Evolutionary conservation across 2,113 vertebrate species (phyloP).

Genomic region (Micromys minutus): DNA sequence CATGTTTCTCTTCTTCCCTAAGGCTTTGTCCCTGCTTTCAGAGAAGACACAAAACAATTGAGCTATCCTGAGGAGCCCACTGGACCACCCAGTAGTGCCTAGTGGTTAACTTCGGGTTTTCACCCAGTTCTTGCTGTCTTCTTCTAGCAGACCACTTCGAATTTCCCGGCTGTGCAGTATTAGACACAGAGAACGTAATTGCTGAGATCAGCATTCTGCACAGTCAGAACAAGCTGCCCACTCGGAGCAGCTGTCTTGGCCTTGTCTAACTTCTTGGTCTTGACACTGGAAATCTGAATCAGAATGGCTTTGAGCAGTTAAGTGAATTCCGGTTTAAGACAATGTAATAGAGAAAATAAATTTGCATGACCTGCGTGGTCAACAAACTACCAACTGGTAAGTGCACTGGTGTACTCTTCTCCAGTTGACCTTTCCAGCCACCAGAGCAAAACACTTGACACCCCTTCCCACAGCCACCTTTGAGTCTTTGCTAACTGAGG

Average conservation of each 20-base stretch:
- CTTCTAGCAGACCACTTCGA: not conserved
- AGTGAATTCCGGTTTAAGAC: not conserved
- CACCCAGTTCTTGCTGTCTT: not conserved
- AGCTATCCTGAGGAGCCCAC: not conserved
- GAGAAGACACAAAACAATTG: not conserved
- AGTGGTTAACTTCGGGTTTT: not conserved
- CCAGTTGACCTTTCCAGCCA: not conserved
- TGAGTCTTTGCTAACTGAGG: not conserved
- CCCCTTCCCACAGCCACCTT: too few relatives aligned
- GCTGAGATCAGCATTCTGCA: not conserved
- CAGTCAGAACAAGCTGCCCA: not conserved
- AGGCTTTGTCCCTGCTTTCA: slow-evolving; percentile 23
- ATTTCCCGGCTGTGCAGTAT: not conserved
- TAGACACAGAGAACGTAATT: not conserved
- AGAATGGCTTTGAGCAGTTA: not conserved
- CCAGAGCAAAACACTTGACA: not conserved
- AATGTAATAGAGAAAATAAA: not conserved
- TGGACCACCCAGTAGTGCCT: not conserved
- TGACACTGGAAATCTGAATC: slow-evolving; percentile 4
- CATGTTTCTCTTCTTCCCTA: not conserved
- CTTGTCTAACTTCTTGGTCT: slow-evolving; percentile 15
- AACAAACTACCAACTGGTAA: not conserved
- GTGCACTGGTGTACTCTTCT: not conserved
- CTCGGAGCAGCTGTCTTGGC: not conserved
- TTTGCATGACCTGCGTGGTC: not conserved